Conservation (phyloP, 1,140 invertebrate genomes). For the Bombyx mandarina region DNA sequence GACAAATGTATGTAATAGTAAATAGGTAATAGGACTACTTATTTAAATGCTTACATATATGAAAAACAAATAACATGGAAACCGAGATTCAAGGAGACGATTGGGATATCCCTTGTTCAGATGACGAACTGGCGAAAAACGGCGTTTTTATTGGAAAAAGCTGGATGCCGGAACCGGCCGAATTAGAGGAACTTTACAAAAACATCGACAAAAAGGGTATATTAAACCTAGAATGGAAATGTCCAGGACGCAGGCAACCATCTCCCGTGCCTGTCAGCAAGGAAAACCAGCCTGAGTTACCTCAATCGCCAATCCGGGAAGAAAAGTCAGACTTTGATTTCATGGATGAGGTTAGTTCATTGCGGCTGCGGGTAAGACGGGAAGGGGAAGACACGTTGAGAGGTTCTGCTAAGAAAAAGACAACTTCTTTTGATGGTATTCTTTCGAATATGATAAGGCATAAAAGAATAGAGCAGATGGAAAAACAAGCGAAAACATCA, state of each 20-base stretch:
- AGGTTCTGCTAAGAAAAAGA: slow-evolving; percentile 83
- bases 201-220: slow-evolving; percentile 70
- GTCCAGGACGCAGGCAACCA: slow-evolving; percentile 74
- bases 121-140: slow-evolving; percentile 69
- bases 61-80: slow-evolving; percentile 17
- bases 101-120: slow-evolving; percentile 74
- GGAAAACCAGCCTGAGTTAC: slow-evolving; percentile 54
- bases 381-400: slow-evolving; percentile 76
- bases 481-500: slow-evolving; percentile 54
- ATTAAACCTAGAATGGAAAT: slow-evolving; percentile 75
- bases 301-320: slow-evolving; percentile 65
- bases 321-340: slow-evolving; percentile 82
- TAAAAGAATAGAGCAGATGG: slow-evolving; percentile 74
- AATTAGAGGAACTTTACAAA: slow-evolving; percentile 73
- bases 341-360: slow-evolving; percentile 80
- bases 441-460: slow-evolving; percentile 81
- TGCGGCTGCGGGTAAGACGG: slow-evolving; percentile 74
- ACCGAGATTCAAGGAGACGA: slow-evolving; percentile 65
- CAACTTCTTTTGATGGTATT: slow-evolving; percentile 81
- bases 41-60: too few relatives aligned
- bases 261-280: slow-evolving; percentile 63
- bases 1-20: neutral
- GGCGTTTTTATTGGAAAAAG: slow-evolving; percentile 49
- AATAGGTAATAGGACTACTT: too few relatives aligned
- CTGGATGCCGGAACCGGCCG: slow-evolving; percentile 63